Evolutionary conservation across 2,113 vertebrate genomes (phyloP).

Genomic region (Balaeniceps rex): DNA sequence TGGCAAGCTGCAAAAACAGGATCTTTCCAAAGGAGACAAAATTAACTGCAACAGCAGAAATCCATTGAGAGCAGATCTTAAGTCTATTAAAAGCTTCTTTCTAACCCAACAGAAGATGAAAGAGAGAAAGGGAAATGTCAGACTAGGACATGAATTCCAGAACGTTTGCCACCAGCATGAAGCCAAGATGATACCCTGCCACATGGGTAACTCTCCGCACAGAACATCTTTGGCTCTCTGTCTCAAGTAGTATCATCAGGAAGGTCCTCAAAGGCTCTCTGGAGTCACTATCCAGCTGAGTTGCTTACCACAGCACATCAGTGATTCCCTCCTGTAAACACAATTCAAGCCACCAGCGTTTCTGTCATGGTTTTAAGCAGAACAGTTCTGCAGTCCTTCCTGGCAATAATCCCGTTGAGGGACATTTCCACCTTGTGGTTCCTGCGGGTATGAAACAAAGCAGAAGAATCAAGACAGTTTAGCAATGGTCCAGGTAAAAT

Average conservation of each 20-base stretch:
- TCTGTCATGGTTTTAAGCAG: background rate
- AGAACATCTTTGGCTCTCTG: no score
- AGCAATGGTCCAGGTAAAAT: background rate
- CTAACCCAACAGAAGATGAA: background rate
- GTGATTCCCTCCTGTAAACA: background rate
- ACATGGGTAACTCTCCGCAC: no score
- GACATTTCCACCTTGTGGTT: background rate
- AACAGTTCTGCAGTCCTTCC: background rate
- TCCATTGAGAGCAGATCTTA: background rate
- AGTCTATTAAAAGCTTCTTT: background rate
- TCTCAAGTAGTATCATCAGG: background rate
- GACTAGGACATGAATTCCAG: background rate
- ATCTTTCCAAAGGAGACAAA: background rate
- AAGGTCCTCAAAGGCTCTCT: background rate
- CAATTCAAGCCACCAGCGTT: background rate
- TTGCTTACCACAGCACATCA: background rate
- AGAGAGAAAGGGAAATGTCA: background rate
- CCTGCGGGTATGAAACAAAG: background rate
- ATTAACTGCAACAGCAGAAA: background rate
- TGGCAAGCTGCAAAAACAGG: background rate
- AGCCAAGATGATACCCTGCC: background rate
- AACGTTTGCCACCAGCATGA: background rate
- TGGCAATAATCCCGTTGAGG: background rate
- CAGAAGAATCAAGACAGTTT: background rate
- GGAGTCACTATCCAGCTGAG: no score